Evolutionary conservation across 1,140 invertebrate species (phyloP).

Genomic region (Scaptomyza graminum): DNA sequence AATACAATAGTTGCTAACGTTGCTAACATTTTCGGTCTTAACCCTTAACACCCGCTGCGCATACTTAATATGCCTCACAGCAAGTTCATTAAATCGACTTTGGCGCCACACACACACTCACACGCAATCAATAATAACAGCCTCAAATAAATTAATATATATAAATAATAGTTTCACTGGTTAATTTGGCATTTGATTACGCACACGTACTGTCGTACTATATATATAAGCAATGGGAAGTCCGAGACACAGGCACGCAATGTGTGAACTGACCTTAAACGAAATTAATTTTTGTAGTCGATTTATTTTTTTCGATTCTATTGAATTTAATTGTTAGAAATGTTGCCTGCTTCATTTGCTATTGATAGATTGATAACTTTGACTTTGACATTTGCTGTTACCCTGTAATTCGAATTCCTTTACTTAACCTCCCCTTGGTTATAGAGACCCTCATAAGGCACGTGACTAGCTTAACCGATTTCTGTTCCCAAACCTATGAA

Average conservation of each 20-base stretch:
- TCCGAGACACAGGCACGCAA: neutral
- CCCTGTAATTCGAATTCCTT: conserved; percentile 48
- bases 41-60: conserved; percentile 31
- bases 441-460: conserved; percentile 53
- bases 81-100: conserved; percentile 28
- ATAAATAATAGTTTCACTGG: conserved; percentile 30
- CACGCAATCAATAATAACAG: conserved; percentile 24
- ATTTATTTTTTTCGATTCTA: conserved; percentile 32
- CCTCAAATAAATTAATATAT: conserved; percentile 27
- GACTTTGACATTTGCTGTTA: conserved; percentile 22
- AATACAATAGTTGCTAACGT: conserved; percentile 44
- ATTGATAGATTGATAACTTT: conserved; percentile 25
- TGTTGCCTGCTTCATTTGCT: conserved; percentile 10
- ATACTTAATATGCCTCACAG: conserved; percentile 46
- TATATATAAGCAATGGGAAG: conserved; percentile 12
- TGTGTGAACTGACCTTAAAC: conserved; percentile 38
- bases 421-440: conserved; percentile 60
- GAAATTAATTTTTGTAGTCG: conserved; percentile 37
- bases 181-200: conserved; percentile 39
- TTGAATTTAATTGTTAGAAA: conserved; percentile 53
- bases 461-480: conserved; percentile 64
- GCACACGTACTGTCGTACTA: conserved; percentile 9
- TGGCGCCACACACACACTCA: conserved; percentile 1
- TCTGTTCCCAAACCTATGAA: neutral
- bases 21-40: neutral